A percentile compares a stretch with the other conserved stretches of the same genome.
phyloP scores from a whole-genome alignment of 2,113 vertebrate genomes.

The Garra rufa region DNA sequence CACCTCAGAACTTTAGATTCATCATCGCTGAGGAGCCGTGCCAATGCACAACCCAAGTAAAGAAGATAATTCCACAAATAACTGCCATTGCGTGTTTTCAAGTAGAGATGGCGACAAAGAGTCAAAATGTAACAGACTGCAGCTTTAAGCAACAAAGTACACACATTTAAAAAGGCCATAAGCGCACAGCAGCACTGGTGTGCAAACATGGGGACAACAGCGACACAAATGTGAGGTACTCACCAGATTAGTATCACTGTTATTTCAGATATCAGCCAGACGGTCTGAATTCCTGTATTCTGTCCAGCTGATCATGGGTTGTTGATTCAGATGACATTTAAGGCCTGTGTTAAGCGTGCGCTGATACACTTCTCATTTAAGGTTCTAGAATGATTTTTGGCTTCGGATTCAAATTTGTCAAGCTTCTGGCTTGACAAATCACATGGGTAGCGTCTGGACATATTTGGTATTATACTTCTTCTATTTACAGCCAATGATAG shows the following conservation, averaged over 20 bases:
- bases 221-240: background rate
- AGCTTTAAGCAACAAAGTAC: background rate
- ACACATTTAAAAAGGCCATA: background rate
- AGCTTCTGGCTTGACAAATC: background rate
- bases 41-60: too few species aligned
- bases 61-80: too few species aligned
- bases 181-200: background rate
- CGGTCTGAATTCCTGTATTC: conserved; percentile 67
- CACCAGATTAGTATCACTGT: conserved; percentile 47
- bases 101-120: too few species aligned
- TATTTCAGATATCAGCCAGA: conserved; percentile 23
- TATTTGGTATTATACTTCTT: background rate
- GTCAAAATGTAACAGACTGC: too few species aligned
- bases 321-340: conserved; percentile 74
- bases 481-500: background rate
- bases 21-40: too few species aligned
- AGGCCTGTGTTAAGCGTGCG: conserved; percentile 58
- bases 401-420: background rate
- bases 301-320: conserved; percentile 69
- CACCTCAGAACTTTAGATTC: too few species aligned
- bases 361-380: background rate
- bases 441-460: background rate
- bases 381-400: background rate
- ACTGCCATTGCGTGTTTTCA: too few species aligned
- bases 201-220: conserved; percentile 55